A percentile compares a stretch with the other conserved stretches of the same genome.
These are phyloP conservation scores for Kradibia gibbosae DNA, from an alignment of 1,140 invertebrate species.

Conservation along the genomic window DNA sequence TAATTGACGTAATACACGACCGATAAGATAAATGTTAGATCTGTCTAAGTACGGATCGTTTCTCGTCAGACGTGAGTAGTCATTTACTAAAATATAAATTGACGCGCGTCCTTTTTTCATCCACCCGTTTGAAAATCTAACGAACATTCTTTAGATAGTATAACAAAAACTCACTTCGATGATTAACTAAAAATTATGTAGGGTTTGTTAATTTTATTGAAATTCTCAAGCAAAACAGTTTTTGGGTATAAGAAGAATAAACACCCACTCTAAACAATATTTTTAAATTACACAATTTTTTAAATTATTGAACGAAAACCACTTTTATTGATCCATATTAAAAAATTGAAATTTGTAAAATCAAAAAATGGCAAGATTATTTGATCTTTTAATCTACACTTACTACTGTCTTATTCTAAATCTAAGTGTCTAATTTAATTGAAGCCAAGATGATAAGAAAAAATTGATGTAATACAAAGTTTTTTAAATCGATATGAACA, in stretches of 20 bases:
- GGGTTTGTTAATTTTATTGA: neutral
- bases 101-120: slow-evolving; percentile 1
- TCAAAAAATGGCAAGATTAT: too few species aligned
- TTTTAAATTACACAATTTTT: too few species aligned
- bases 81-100: slow-evolving; percentile 4
- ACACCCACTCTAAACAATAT: too few species aligned
- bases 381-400: neutral
- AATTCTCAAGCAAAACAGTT: neutral
- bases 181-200: neutral
- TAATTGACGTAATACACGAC: slow-evolving; percentile 39
- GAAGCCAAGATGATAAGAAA: neutral
- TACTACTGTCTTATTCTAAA: too few species aligned
- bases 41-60: neutral
- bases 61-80: neutral
- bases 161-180: neutral
- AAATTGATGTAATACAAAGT: neutral
- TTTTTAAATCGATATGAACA: neutral
- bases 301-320: too few species aligned
- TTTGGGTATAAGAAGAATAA: neutral
- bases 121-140: neutral
- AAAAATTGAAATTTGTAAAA: too few species aligned
- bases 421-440: neutral
- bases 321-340: too few species aligned
- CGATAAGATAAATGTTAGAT: slow-evolving; percentile 34
- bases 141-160: neutral